Evolutionary conservation across 2,888 invertebrate species (phyloP).

Genomic region (Dendrolimus pini): DNA sequence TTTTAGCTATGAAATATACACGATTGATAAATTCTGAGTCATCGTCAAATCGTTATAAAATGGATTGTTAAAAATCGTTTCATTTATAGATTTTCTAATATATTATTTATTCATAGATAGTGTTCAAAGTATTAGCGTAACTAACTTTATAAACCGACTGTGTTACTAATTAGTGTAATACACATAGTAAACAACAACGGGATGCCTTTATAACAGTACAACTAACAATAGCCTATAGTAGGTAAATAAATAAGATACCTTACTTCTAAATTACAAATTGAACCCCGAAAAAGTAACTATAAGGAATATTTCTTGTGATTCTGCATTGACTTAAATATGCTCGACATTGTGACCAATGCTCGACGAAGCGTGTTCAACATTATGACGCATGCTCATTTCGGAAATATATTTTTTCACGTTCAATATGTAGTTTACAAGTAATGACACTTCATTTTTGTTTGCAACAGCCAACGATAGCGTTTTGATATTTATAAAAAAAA

Average conservation of each 20-base stretch:
- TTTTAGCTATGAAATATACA: no score
- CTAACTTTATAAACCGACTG: slow-evolving; percentile 54
- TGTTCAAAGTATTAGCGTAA: slow-evolving; percentile 13
- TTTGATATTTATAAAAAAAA: no score
- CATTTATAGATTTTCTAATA: neutral
- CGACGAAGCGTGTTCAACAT: no score
- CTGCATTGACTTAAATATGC: no score
- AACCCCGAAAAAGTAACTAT: slow-evolving; percentile 1
- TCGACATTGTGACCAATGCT: no score
- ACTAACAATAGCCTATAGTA: slow-evolving; percentile 70
- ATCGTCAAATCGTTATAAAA: no score
- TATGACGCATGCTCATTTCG: no score
- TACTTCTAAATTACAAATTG: slow-evolving; percentile 42
- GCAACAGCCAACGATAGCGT: neutral
- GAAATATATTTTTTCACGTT: neutral
- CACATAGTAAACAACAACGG: slow-evolving; percentile 64
- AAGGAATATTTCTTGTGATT: no score
- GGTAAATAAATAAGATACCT: slow-evolving; percentile 47
- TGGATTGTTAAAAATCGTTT: no score
- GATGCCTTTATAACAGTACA: slow-evolving; percentile 76
- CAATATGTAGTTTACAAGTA: neutral
- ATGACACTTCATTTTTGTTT: neutral
- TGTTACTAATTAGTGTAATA: slow-evolving; percentile 67
- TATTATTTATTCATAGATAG: neutral
- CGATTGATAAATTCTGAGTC: no score